Evolutionary conservation across 2,113 vertebrate species (phyloP).

Genomic region (Isichthys henryi): DNA sequence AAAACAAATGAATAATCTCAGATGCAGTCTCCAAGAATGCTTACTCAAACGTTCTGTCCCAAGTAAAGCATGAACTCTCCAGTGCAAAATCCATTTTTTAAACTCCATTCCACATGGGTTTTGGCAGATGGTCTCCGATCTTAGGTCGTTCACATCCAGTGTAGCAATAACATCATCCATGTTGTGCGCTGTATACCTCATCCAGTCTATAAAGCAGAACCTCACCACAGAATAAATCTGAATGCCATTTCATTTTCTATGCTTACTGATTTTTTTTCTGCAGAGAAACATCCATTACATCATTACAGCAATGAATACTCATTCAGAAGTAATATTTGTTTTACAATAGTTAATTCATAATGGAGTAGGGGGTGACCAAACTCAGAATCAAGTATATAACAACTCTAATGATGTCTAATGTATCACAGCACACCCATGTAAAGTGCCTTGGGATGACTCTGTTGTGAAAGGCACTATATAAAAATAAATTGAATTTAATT

Average conservation of each 20-base stretch:
- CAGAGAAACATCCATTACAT: background rate
- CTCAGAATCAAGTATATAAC: background rate
- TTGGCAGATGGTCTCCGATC: background rate
- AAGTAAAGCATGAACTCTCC: background rate
- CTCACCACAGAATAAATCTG: slow-evolving; percentile 1
- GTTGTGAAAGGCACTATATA: no score
- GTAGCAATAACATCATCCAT: background rate
- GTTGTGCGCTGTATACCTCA: background rate
- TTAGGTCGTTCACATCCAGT: background rate
- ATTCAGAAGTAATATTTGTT: background rate
- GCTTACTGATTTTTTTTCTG: background rate
- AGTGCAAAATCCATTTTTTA: background rate
- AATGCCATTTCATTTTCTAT: background rate
- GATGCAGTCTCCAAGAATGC: background rate
- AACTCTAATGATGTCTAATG: no score
- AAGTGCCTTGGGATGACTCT: no score
- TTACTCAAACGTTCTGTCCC: background rate
- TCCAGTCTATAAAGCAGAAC: background rate
- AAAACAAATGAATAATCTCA: slow-evolving; percentile 1
- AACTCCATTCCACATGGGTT: background rate
- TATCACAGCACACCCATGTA: no score
- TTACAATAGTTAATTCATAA: background rate
- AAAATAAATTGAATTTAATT: no score
- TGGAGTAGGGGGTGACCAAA: background rate
- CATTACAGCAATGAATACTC: background rate